These are phyloP conservation scores for Pseudomyrmex flavicornis DNA, from an alignment of 1,140 invertebrate species.

Conservation along the genomic window DNA sequence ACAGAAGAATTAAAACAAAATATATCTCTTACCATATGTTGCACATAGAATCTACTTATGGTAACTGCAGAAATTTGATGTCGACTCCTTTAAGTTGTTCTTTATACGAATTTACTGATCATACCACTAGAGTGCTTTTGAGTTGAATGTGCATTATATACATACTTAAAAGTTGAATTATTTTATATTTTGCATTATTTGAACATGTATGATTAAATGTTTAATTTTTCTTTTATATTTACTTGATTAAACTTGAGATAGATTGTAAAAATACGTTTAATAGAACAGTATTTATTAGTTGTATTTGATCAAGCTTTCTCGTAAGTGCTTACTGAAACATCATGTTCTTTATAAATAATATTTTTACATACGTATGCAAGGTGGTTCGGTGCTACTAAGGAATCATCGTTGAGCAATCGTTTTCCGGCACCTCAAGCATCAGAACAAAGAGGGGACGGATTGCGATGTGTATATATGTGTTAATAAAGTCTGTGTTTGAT, in stretches of 20 bases:
- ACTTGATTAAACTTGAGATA: background rate
- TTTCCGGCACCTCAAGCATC: no score
- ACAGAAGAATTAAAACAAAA: no score
- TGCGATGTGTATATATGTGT: no score
- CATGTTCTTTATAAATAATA: constrained; percentile 58
- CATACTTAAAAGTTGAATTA: background rate
- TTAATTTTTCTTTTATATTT: background rate
- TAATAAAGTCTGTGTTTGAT: no score
- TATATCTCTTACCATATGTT: background rate
- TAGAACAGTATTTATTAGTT: background rate
- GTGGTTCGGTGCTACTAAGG: constrained; percentile 75
- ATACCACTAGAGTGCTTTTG: background rate
- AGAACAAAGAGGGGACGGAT: no score
- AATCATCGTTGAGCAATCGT: constrained; percentile 7
- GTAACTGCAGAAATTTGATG: background rate
- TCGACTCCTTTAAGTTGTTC: background rate
- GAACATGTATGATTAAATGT: background rate
- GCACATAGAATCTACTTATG: background rate
- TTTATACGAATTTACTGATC: background rate
- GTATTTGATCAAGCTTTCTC: constrained; percentile 54
- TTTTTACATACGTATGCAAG: rapidly evolving
- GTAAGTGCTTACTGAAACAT: background rate
- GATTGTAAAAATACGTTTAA: background rate
- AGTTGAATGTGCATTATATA: background rate
- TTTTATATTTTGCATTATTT: background rate